phyloP scores from a whole-genome alignment of 2,113 vertebrate species.

The rabbit (Oryctolagus cuniculus) region DNA sequence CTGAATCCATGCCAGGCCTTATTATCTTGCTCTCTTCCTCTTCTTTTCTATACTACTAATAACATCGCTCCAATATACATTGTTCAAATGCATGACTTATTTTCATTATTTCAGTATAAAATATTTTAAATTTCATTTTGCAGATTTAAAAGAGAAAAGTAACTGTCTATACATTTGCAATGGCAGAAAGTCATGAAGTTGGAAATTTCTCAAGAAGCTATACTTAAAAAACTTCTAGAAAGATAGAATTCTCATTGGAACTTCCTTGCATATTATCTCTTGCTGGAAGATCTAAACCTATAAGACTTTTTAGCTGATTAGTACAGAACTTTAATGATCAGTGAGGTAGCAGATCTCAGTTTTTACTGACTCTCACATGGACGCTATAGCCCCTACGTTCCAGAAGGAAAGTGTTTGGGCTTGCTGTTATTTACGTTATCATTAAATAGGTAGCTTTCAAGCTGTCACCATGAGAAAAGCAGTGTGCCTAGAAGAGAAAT shows the following conservation, averaged over 20 bases:
- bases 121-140: background rate
- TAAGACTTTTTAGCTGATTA: background rate
- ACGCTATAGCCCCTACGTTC: background rate
- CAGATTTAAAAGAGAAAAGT: background rate
- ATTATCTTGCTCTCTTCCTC: background rate
- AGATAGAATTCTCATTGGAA: background rate
- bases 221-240: background rate
- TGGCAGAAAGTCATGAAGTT: background rate
- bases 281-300: background rate
- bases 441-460: background rate
- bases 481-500: background rate
- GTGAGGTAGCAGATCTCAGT: background rate
- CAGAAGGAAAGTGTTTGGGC: background rate
- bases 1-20: background rate
- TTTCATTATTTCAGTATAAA: background rate
- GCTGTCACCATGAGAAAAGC: background rate
- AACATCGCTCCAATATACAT: background rate
- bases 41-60: background rate
- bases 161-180: background rate
- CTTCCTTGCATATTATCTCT: background rate
- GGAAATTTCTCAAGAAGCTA: background rate
- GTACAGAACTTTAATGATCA: background rate
- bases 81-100: background rate
- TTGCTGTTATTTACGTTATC: background rate
- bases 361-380: background rate